Base-by-base conservation (phyloP, 2,888 invertebrate genomes). In the Rhogogaster chlorosoma region DNA sequence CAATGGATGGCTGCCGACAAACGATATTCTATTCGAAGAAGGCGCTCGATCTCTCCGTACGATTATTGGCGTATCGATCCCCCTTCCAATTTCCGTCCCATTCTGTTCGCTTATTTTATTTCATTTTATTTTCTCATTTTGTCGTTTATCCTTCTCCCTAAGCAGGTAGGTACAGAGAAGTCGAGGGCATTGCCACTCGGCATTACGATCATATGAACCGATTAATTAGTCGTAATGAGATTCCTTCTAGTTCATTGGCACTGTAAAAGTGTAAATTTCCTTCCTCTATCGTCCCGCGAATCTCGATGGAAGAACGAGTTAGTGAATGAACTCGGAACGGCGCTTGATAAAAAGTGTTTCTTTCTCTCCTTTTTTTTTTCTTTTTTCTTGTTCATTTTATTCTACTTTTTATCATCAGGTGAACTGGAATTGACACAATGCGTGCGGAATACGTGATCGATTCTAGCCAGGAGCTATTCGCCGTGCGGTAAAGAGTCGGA, bases 291-390 rank as follows among this genome's bases (percentile, higher is more conserved):
- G 29, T 36, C 57, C 49, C 45, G 53, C 36, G 15, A 86, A 73
- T 86, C 87, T 80, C 86, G 84, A 86, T 86, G 86, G 87, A 88
- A 90, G 88, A 91, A 90, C 88, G 88, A 86, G 88, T 90, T 90
- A 89, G 92, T 92, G 92, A 92, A 92, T 92, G 92, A 91, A 91
- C 88, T 87, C 87, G 86, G 86, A 80, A 78, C 85, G 70, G 85
- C 83, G 85, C 83, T 84, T 75, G 86, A 82, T 84, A 53, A 75
- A 82, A 83, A 83, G 80, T 86, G 80, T 53, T 73, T 67, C 85
- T 80, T 84, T 77, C 53, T 75, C 45, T 75, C 57, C 12, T 67
- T 80, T 64, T 61, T 82, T 18, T 84, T n/a, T 64, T 22, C 77
- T 84, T 67, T 84, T 84, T 80, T 75, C 32, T 42, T 70, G 84